A percentile compares a stretch with the other conserved stretches of the same genome.
phyloP scores from a whole-genome alignment of 1,140 invertebrate species.

The Drosophila funebris region DNA sequence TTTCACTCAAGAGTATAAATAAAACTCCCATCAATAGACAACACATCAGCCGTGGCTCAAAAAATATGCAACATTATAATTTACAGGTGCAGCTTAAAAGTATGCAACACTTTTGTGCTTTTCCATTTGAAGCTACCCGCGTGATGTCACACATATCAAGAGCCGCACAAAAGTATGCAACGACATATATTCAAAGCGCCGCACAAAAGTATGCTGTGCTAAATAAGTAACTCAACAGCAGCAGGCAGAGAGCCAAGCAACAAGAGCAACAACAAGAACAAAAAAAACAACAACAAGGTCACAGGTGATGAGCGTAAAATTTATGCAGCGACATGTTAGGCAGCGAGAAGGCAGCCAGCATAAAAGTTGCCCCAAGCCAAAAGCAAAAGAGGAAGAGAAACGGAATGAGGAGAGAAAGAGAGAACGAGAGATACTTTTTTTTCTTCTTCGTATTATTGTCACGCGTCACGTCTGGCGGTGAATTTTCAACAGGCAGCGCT shows the following conservation, averaged over 20 bases:
- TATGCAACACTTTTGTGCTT: not conserved
- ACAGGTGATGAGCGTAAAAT: slow-evolving; percentile 80
- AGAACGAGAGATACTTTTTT: slow-evolving; percentile 11
- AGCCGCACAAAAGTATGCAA: slow-evolving; percentile 16
- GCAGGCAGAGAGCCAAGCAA: not conserved
- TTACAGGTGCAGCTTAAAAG: not conserved
- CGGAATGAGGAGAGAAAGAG: not conserved
- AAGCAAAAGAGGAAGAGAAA: not conserved
- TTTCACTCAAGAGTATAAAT: too few species aligned
- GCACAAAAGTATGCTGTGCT: slow-evolving; percentile 64
- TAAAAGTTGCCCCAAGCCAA: slow-evolving; percentile 57
- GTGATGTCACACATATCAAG: not conserved
- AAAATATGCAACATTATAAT: not conserved
- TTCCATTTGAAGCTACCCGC: not conserved
- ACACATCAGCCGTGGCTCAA: too few species aligned
- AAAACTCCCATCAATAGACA: too few species aligned
- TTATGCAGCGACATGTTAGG: slow-evolving; percentile 79
- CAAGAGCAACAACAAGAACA: slow-evolving; percentile 33
- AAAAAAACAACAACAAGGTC: slow-evolving; percentile 60
- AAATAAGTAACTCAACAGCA: slow-evolving; percentile 69
- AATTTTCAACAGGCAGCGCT: not conserved
- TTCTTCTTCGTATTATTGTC: slow-evolving; percentile 64
- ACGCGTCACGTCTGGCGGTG: slow-evolving; percentile 76
- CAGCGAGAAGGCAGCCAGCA: slow-evolving; percentile 28
- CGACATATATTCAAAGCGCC: slow-evolving; percentile 55